Evolutionary conservation across 2,113 vertebrate genomes (phyloP).

Genomic region (Chloropsis hardwickii): DNA sequence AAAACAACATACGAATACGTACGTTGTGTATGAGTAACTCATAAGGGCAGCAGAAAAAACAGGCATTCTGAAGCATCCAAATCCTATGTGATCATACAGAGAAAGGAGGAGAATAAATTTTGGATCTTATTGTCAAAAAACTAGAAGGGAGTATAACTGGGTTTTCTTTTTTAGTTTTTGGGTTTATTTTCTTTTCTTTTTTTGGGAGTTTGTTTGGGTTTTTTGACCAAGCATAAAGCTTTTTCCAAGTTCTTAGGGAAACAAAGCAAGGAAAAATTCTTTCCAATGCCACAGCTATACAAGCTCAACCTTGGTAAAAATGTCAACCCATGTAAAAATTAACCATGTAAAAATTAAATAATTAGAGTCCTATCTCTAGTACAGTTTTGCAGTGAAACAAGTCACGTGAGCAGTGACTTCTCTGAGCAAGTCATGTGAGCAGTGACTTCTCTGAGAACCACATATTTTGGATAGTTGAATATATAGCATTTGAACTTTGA

Average conservation of each 20-base stretch:
- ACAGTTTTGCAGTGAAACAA: background rate
- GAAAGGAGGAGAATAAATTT: background rate
- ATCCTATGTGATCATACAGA: background rate
- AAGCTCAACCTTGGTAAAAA: background rate
- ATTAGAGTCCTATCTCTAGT: background rate
- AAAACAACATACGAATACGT: background rate
- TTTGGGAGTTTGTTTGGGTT: rapidly evolving
- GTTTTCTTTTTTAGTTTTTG: background rate
- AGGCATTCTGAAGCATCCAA: background rate
- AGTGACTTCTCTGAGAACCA: background rate
- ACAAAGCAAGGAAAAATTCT: background rate
- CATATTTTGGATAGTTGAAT: background rate
- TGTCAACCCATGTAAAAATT: background rate
- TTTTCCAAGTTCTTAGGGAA: background rate
- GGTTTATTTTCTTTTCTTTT: background rate
- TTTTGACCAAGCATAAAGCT: background rate
- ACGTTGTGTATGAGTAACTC: no score
- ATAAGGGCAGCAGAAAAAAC: background rate
- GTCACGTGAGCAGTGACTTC: no score
- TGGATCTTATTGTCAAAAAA: background rate
- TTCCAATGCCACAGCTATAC: background rate
- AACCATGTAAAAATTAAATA: no score
- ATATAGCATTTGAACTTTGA: background rate
- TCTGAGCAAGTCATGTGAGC: background rate
- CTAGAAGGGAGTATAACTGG: rapidly evolving